phyloP scores from a whole-genome alignment of 2,113 vertebrate genomes.

The Neogobius melanostomus region DNA sequence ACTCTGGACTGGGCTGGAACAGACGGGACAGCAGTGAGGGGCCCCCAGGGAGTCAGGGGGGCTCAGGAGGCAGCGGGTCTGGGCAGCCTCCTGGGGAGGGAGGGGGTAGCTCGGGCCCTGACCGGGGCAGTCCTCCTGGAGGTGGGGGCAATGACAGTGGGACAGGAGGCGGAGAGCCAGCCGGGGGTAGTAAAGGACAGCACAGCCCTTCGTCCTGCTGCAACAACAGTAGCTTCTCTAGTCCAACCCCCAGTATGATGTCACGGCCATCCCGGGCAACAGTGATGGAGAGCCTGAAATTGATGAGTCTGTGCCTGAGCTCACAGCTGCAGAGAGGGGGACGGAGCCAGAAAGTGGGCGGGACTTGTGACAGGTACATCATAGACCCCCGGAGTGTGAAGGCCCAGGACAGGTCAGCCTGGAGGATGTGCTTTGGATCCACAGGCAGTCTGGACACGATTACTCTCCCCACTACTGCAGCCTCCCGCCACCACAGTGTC shows the following conservation, averaged over 20 bases:
- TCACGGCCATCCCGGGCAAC: constrained; percentile 78
- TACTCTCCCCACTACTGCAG: constrained; percentile 55
- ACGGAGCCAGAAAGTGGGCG: constrained; percentile 11
- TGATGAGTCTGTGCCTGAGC: constrained; percentile 91
- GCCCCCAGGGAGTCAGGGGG: constrained; percentile 87
- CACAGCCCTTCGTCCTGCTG: constrained; percentile 83
- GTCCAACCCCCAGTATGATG: constrained; percentile 62
- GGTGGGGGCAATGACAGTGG: constrained; percentile 74
- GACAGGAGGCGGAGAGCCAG: constrained; percentile 69
- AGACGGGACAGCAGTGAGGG: constrained; percentile 93
- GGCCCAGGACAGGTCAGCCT: constrained; percentile 88
- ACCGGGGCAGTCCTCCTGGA: constrained; percentile 78
- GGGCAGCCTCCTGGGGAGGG: constrained; percentile 80
- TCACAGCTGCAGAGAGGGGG: constrained; percentile 81
- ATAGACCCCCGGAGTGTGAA: constrained; percentile 84
- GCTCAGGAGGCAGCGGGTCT: constrained; percentile 75
- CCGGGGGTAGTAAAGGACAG: constrained; percentile 73
- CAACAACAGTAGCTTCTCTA: constrained; percentile 70
- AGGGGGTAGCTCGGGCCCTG: constrained; percentile 76
- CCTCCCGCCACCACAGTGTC: constrained; percentile 32
- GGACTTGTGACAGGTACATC: constrained; percentile 72
- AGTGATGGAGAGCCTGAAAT: constrained; percentile 89
- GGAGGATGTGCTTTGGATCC: constrained; percentile 92
- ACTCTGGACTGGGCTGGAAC: constrained; percentile 88
- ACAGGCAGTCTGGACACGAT: constrained; percentile 72